These are phyloP conservation scores for Xiphophorus maculatus DNA, from an alignment of 2,113 vertebrate species.

Conservation along the genomic window DNA sequence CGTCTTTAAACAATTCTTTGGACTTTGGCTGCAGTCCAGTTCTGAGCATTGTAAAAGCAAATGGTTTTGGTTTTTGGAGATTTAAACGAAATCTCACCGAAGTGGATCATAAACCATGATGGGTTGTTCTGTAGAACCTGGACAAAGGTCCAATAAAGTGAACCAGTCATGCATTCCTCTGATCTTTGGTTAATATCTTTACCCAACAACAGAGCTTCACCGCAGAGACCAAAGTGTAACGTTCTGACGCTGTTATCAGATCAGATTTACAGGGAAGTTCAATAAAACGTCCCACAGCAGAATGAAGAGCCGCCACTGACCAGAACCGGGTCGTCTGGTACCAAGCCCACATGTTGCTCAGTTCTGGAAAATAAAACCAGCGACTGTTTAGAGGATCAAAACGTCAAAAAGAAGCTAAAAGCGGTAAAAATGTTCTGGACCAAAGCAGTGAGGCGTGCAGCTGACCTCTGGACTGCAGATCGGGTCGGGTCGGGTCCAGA, in stretches of 20 bases:
- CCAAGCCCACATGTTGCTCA: neutral
- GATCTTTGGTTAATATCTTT: neutral
- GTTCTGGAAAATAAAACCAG: too few relatives aligned
- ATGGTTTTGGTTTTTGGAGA: neutral
- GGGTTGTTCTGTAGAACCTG: neutral
- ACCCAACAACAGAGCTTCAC: neutral
- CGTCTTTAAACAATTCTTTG: neutral
- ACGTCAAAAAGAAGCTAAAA: too few relatives aligned
- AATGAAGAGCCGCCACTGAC: neutral
- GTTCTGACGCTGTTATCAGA: neutral
- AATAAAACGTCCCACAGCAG: neutral
- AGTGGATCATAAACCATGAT: neutral
- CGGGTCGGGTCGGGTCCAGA: neutral
- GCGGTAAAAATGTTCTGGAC: neutral
- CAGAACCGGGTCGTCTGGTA: neutral
- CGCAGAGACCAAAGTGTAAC: neutral
- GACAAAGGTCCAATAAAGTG: too few relatives aligned
- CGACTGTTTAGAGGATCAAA: too few relatives aligned
- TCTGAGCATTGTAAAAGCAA: neutral
- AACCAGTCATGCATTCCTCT: too few relatives aligned
- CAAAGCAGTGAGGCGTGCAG: neutral
- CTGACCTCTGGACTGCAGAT: neutral
- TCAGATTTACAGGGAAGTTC: neutral
- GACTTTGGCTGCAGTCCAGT: neutral
- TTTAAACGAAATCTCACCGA: neutral